Evolutionary conservation across 2,888 invertebrate genomes (phyloP), one percentile per base, ranked within the genome.

Genomic region (Minunthozetes semirufus): DNA sequence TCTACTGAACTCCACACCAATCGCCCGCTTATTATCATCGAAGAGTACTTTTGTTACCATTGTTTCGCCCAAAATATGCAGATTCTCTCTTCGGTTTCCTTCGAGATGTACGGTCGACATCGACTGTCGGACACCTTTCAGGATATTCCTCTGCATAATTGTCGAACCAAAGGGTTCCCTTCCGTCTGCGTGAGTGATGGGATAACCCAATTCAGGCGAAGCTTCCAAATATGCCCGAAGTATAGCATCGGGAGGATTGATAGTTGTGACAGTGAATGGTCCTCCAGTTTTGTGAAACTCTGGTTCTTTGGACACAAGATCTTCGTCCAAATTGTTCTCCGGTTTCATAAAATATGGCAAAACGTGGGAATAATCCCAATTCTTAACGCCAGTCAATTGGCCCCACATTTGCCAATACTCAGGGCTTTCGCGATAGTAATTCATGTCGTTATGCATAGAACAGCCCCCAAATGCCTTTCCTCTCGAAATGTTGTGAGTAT

Each of bases 1-100:
- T 66, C 90, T 86, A 1, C 90, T 83, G 80, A 92, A 91, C 81
- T 92, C 90, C 0, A 94, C 89, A 0, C 93, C 93, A 81, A 89
- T 91, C 0, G 93, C 90, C 19, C 89, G 84, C 22, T 89, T 84
- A 81, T 90, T 91, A 0, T 88, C 89, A 56, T 86, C 56, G 29
- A 74, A 74, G 1, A 74, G 8, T 25, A 74, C 46, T 66, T 72
- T 42, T n/a, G 50, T 48, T 3, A 72, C 75, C 6, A 72, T 46
- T 17, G 59, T 29, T 29, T 72, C 48, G 9, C 59, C 15, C 27
- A 72, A 33, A 59, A 72, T 42, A 27, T 75, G 75, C 0, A 72
- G 38, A 72, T 75, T 72, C 46, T 38, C n/a, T 38, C 68, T 1
- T 0, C 25, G 0, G 25, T 1, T 13, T 17, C 42, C 46, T 56